Conservation (phyloP, 2,888 invertebrate genomes). For the Podabrus alpinus region DNA sequence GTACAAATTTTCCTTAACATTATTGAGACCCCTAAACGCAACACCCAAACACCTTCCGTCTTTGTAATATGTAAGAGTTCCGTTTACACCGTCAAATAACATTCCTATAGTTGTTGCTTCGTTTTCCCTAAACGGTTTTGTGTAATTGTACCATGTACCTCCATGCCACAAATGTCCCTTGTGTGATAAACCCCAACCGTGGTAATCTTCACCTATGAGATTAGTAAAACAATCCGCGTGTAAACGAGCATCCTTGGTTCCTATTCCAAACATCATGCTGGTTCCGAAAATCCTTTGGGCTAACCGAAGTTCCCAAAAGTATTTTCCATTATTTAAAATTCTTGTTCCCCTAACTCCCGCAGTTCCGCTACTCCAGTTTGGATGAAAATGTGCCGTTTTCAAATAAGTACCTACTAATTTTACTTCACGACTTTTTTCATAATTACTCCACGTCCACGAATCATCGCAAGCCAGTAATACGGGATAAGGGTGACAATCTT, state of each 20-base stretch:
- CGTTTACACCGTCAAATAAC: slow-evolving; percentile 69
- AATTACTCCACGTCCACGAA: slow-evolving; percentile 70
- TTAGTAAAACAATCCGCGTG: slow-evolving; percentile 72
- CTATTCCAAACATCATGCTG: slow-evolving; percentile 77
- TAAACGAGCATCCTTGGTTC: slow-evolving; percentile 55
- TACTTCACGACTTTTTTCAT: slow-evolving; percentile 62
- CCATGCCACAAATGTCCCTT: slow-evolving; percentile 73
- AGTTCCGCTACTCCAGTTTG: slow-evolving; percentile 76
- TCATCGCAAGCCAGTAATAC: slow-evolving; percentile 64
- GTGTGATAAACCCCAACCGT: slow-evolving; percentile 75
- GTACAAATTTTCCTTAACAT: slow-evolving; percentile 66
- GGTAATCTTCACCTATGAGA: slow-evolving; percentile 70
- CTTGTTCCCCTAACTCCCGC: slow-evolving; percentile 71
- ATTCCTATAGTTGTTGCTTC: slow-evolving; percentile 69
- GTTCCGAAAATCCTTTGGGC: slow-evolving; percentile 73
- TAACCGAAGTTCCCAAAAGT: slow-evolving; percentile 70
- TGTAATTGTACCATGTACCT: slow-evolving; percentile 65
- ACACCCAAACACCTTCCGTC: slow-evolving; percentile 70
- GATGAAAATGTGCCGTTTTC: slow-evolving; percentile 72
- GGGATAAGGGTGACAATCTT: slow-evolving; percentile 37
- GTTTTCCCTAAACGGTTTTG: slow-evolving; percentile 71
- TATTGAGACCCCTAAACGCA: slow-evolving; percentile 69
- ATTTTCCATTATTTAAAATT: slow-evolving; percentile 65
- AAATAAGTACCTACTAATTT: slow-evolving; percentile 61
- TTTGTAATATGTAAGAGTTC: slow-evolving; percentile 73